A percentile compares a stretch with the other conserved stretches of the same genome.
Evolutionary conservation across 2,888 invertebrate genomes (phyloP).

Genomic region (Drosophila ustulata): DNA sequence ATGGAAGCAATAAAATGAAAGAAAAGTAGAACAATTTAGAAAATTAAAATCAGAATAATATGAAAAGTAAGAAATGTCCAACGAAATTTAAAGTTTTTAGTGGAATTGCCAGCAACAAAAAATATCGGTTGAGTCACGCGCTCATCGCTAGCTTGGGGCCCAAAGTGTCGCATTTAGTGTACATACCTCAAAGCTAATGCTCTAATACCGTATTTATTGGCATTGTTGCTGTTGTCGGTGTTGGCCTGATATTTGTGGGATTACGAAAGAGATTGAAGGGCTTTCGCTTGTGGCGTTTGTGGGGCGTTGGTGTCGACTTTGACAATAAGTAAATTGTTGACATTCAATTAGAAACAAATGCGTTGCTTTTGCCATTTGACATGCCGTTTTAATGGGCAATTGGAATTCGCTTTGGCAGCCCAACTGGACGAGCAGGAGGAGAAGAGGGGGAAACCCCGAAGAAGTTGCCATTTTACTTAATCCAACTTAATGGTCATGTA

Average conservation of each 20-base stretch:
- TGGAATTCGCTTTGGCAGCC: constrained; percentile 42
- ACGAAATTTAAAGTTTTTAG: background rate
- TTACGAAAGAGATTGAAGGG: constrained; percentile 34
- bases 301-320: constrained; percentile 41
- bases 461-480: constrained; percentile 75
- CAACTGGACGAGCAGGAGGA: background rate
- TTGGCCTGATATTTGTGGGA: constrained; percentile 10
- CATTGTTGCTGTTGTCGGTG: constrained; percentile 13
- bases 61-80: too few species aligned
- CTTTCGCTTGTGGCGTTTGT: background rate
- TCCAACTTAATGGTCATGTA: constrained; percentile 65
- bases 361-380: constrained; percentile 56
- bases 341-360: constrained; percentile 64
- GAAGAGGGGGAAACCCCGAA: constrained; percentile 17
- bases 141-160: background rate
- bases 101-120: background rate
- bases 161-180: background rate
- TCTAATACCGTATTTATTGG: constrained; percentile 18
- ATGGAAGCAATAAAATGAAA: too few species aligned
- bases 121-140: background rate
- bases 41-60: background rate
- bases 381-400: constrained; percentile 63
- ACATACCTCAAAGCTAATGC: constrained; percentile 12
- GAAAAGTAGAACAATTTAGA: too few species aligned
- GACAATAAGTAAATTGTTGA: constrained; percentile 64